A percentile compares a stretch with the other conserved stretches of the same genome.
Conservation (phyloP, 1,140 invertebrate genomes). For the Scaptomyza pallida region DNA sequence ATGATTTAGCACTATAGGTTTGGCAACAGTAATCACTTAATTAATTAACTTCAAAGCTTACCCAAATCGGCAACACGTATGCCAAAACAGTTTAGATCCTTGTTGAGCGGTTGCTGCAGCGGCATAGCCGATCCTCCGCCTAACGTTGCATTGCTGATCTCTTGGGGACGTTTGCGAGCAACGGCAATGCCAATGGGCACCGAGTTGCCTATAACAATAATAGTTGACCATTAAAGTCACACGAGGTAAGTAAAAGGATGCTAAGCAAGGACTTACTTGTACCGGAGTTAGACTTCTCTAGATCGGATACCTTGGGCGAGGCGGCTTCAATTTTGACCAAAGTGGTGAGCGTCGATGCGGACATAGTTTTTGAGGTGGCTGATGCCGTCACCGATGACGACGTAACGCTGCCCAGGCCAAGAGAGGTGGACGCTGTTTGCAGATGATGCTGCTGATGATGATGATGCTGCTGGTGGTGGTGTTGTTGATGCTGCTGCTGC, state of each 20-base stretch:
- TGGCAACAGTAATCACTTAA: too few species aligned
- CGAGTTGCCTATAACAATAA: conserved; percentile 84
- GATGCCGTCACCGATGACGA: conserved; percentile 67
- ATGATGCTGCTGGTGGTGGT: conserved; percentile 52
- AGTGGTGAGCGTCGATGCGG: conserved; percentile 71
- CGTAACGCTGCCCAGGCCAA: conserved; percentile 54
- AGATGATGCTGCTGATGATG: conserved; percentile 52
- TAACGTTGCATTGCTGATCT: conserved; percentile 85
- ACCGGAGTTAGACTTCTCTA: conserved; percentile 59
- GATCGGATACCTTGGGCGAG: conserved; percentile 83
- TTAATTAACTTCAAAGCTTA: conserved; percentile 84
- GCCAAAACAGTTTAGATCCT: conserved; percentile 84
- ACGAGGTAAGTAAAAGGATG: not conserved
- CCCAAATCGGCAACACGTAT: conserved; percentile 85
- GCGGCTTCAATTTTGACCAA: conserved; percentile 85
- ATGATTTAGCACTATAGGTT: too few species aligned
- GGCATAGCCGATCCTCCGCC: conserved; percentile 67
- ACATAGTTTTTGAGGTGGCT: conserved; percentile 74
- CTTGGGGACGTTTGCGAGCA: conserved; percentile 90
- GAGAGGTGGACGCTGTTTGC: conserved; percentile 51
- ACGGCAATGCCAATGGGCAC: conserved; percentile 94
- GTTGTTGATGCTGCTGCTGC: conserved; percentile 67
- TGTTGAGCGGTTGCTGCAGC: conserved; percentile 74
- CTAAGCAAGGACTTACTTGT: conserved; percentile 61
- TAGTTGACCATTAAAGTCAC: not conserved